Evolutionary conservation across 2,888 invertebrate genomes (phyloP).

Genomic region (Drosophila merina): DNA sequence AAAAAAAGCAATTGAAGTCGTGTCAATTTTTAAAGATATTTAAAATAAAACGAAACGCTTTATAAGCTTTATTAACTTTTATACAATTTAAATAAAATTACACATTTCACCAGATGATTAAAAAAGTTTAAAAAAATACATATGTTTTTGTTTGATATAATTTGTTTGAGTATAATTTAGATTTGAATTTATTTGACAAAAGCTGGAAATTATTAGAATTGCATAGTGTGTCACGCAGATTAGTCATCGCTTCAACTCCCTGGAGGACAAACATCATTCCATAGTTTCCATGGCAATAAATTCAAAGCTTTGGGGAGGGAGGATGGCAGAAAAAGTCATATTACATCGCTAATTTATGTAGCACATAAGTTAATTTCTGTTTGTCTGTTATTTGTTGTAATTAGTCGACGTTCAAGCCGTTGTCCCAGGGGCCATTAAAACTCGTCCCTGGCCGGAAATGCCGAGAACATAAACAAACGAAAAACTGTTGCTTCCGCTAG

Average conservation of each 20-base stretch:
- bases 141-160: too few species aligned
- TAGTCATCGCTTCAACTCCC: slow-evolving; percentile 32
- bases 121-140: too few species aligned
- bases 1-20: background rate
- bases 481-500: slow-evolving; percentile 78
- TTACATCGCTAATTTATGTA: slow-evolving; percentile 70
- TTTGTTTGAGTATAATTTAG: background rate
- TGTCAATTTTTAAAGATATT: background rate
- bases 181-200: background rate
- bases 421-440: slow-evolving; percentile 67
- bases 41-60: background rate
- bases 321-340: slow-evolving; percentile 56
- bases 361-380: slow-evolving; percentile 77
- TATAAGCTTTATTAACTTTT: too few species aligned
- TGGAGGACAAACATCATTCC: slow-evolving; percentile 23
- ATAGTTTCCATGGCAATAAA: slow-evolving; percentile 35
- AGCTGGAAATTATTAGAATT: background rate
- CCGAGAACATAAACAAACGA: slow-evolving; percentile 60
- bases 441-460: slow-evolving; percentile 47
- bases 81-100: too few species aligned
- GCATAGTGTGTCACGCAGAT: slow-evolving; percentile 25
- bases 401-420: slow-evolving; percentile 74
- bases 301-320: slow-evolving; percentile 11
- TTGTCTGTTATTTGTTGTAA: slow-evolving; percentile 72
- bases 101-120: too few species aligned